These are phyloP conservation scores for Centropus unirufus DNA, from an alignment of 2,113 vertebrate genomes.

Conservation along the genomic window DNA sequence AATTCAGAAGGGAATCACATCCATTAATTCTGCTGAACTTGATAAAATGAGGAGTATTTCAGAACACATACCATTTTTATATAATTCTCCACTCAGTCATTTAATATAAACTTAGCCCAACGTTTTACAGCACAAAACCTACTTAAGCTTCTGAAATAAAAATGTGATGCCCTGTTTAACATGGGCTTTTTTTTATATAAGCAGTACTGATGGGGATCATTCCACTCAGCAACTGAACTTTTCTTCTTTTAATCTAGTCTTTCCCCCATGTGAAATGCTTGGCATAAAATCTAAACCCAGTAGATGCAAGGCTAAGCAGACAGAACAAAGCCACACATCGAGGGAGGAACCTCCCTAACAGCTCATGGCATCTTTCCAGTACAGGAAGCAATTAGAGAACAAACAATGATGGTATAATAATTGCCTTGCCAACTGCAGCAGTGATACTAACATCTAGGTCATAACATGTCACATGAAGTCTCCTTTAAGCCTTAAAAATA, in stretches of 20 bases:
- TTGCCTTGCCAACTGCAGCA: conserved; percentile 49
- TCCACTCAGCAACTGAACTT: neutral
- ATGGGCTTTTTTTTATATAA: conserved; percentile 15
- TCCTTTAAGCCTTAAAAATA: conserved; percentile 23
- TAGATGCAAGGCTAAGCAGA: conserved; percentile 27
- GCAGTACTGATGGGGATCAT: neutral
- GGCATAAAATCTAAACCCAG: conserved; percentile 13
- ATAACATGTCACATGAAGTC: neutral
- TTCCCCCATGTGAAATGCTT: conserved; percentile 33
- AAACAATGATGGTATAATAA: conserved; percentile 54
- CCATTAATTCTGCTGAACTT: neutral
- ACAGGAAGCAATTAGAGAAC: conserved; percentile 67
- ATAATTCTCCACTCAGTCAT: neutral
- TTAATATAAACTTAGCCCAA: neutral
- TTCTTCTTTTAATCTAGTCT: conserved; percentile 46
- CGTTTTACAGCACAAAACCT: neutral
- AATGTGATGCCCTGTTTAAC: conserved; percentile 5
- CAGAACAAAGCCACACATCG: conserved; percentile 8
- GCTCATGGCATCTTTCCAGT: conserved; percentile 34
- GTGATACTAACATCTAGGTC: conserved; percentile 32
- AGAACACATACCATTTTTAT: neutral
- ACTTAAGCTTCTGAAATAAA: neutral
- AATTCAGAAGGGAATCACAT: neutral
- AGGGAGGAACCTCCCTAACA: conserved; percentile 45
- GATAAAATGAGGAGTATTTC: neutral